Conservation (phyloP, 2,797 vertebrate species). For the Euphonia xanthogaster region DNA sequence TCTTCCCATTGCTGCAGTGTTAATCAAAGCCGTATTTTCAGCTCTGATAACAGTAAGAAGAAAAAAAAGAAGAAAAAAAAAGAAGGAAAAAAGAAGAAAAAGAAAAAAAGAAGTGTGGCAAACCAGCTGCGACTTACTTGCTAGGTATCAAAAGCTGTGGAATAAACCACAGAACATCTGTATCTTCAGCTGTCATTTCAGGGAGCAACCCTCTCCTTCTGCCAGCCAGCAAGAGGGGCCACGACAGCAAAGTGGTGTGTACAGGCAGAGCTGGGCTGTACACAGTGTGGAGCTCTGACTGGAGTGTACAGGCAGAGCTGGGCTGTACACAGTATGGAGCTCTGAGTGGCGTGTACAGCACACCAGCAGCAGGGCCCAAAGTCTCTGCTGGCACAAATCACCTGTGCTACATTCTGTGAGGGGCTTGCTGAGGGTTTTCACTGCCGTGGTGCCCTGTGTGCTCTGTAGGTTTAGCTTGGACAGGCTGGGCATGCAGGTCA, state of each 20-base stretch:
- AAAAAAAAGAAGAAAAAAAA: background rate
- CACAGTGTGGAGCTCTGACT: too few species aligned
- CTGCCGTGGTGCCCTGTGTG: background rate
- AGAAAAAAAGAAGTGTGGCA: background rate
- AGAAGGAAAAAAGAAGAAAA: background rate
- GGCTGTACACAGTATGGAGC: background rate
- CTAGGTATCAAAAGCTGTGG: background rate
- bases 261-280: background rate
- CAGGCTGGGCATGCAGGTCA: background rate
- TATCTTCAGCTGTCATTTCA: background rate
- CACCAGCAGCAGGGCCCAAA: background rate
- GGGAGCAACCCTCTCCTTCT: background rate
- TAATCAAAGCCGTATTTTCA: background rate
- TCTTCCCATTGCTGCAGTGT: background rate
- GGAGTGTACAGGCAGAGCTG: background rate
- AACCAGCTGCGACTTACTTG: background rate
- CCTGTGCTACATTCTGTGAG: background rate
- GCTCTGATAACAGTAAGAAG: background rate
- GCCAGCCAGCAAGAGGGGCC: background rate
- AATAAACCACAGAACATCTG: background rate
- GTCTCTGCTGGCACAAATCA: background rate
- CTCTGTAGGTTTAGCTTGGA: background rate
- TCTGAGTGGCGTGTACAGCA: background rate
- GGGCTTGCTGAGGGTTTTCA: background rate
- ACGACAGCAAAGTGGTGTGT: fast-evolving